Percentiles rank a stretch among this genome's conserved stretches.
These are phyloP conservation scores for Pseudochromis fuscus DNA, from an alignment of 2,797 vertebrate species.

Conservation along the genomic window DNA sequence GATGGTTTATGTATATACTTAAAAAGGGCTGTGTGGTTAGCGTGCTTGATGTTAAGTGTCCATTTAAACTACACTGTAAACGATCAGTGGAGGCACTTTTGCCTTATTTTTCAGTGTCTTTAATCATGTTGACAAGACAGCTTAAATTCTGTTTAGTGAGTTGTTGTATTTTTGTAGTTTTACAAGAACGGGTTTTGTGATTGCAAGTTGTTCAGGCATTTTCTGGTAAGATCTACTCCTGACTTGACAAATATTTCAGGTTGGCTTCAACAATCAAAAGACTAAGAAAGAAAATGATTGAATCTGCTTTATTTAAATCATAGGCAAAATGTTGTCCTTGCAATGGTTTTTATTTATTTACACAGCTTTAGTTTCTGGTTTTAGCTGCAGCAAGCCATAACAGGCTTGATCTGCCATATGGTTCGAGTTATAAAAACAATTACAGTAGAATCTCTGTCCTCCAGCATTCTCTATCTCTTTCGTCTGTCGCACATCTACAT, in stretches of 20 bases:
- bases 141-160: slow-evolving; percentile 5
- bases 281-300: slow-evolving; percentile 19
- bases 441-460: slow-evolving; percentile 28
- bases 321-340: slow-evolving; percentile 13
- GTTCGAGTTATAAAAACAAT: slow-evolving; percentile 41
- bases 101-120: not conserved
- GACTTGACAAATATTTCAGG: slow-evolving; percentile 16
- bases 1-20: no score
- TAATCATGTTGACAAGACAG: slow-evolving; percentile 1
- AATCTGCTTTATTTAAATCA: slow-evolving; percentile 28
- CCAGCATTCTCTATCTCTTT: slow-evolving; percentile 31
- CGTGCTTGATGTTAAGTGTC: no score
- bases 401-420: slow-evolving; percentile 55
- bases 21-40: no score
- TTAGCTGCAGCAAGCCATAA: slow-evolving; percentile 32
- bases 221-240: slow-evolving; percentile 9
- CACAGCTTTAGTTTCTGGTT: slow-evolving; percentile 33
- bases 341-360: slow-evolving; percentile 21
- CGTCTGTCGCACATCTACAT: slow-evolving; percentile 20
- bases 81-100: not conserved
- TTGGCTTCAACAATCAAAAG: slow-evolving; percentile 22
- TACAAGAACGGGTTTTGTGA: slow-evolving; percentile 10
- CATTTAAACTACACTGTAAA: no score
- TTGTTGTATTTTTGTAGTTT: slow-evolving; percentile 1
- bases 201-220: slow-evolving; percentile 4